Conservation (phyloP, 2,797 vertebrate species). For the Darevskia mixta region DNA sequence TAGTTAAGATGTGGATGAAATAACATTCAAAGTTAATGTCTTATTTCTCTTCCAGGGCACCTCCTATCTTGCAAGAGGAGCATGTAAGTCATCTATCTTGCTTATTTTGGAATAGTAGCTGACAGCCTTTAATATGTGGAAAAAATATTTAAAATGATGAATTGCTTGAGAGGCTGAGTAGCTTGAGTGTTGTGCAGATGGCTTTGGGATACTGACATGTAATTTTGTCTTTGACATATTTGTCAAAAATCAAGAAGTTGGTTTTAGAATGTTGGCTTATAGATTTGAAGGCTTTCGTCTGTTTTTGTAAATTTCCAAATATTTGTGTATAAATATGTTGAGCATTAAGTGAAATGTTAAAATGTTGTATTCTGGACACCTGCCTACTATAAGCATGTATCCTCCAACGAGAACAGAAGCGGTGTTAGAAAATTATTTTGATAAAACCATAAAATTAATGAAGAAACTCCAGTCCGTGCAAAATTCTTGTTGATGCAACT, state of each 20-base stretch:
- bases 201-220: too few species aligned
- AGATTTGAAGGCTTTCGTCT: neutral
- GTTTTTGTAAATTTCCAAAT: neutral
- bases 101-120: neutral
- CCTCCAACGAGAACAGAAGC: too few species aligned
- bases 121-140: neutral
- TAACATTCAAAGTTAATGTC: fast-evolving
- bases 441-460: too few species aligned
- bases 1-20: neutral
- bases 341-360: neutral
- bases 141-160: neutral
- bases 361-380: too few species aligned
- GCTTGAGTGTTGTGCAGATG: neutral
- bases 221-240: neutral
- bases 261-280: neutral
- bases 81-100: constrained; percentile 64
- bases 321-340: neutral
- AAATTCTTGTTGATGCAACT: too few species aligned
- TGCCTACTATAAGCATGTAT: too few species aligned
- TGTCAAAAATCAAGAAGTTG: neutral
- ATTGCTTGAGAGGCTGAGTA: neutral
- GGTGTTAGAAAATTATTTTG: too few species aligned
- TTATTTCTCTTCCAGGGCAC: constrained; percentile 65
- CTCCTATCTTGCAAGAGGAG: constrained; percentile 33
- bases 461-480: too few species aligned